Evolutionary conservation across 2,888 invertebrate species (phyloP).

Genomic region (Lycia hirtaria): DNA sequence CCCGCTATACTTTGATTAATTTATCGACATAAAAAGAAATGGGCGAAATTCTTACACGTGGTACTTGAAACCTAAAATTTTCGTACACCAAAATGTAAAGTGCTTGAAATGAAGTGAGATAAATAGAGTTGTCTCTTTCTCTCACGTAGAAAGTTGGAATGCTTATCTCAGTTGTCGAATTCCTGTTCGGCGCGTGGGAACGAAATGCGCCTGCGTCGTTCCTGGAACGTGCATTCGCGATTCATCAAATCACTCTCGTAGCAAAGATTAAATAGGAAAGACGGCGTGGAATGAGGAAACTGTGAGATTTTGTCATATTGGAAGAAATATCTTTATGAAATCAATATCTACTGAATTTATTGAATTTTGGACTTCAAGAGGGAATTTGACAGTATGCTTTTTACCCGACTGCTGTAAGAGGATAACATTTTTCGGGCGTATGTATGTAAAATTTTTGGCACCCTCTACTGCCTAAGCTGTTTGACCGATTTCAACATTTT

Average conservation of each 20-base stretch:
- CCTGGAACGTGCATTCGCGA: conserved; percentile 73
- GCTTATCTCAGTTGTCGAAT: conserved; percentile 59
- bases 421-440: too few relatives aligned
- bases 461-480: too few relatives aligned
- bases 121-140: conserved; percentile 43
- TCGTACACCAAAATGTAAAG: conserved; percentile 64
- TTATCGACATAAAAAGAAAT: conserved; percentile 26
- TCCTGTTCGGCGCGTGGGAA: conserved; percentile 76
- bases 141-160: conserved; percentile 39
- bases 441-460: too few relatives aligned
- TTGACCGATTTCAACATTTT: too few relatives aligned
- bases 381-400: background rate
- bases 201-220: conserved; percentile 67
- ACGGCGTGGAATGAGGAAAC: conserved; percentile 21
- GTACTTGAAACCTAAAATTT: conserved; percentile 35
- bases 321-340: background rate
- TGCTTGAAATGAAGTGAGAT: conserved; percentile 33
- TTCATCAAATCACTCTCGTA: conserved; percentile 71
- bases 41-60: conserved; percentile 22
- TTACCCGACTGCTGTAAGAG: too few relatives aligned
- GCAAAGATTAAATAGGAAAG: conserved; percentile 53
- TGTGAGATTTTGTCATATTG: background rate
- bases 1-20: conserved; percentile 22
- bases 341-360: too few relatives aligned
- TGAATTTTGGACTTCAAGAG: too few relatives aligned